Evolutionary conservation across 2,113 vertebrate species (phyloP).

Genomic region (Tenebrosternarchus preto): DNA sequence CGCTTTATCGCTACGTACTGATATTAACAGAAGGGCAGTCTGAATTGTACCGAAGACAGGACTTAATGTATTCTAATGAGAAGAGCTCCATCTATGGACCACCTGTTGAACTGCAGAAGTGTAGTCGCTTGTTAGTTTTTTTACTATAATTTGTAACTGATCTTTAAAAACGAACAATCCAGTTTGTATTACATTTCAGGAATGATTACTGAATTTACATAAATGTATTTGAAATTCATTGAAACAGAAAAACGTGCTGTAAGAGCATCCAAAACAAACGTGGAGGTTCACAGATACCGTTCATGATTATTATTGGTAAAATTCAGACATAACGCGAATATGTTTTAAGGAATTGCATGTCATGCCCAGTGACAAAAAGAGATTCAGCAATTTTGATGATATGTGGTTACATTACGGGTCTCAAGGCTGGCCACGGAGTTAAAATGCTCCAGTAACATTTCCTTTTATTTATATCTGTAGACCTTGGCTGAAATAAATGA

Average conservation of each 20-base stretch:
- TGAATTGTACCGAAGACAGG: conserved; percentile 52
- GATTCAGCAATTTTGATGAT: conserved; percentile 83
- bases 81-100: conserved; percentile 81
- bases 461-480: conserved; percentile 83
- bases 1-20: not conserved
- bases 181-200: not conserved
- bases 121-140: conserved; percentile 51
- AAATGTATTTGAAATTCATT: not conserved
- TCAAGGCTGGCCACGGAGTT: conserved; percentile 76
- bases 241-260: not conserved
- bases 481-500: conserved; percentile 83
- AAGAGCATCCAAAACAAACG: not conserved
- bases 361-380: conserved; percentile 74
- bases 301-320: conserved; percentile 71
- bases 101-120: conserved; percentile 80
- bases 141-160: not conserved
- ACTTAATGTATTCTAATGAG: conserved; percentile 76
- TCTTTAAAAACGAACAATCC: not conserved
- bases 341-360: conserved; percentile 71
- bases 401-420: conserved; percentile 80
- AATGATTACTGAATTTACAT: not conserved
- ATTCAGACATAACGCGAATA: conserved; percentile 72
- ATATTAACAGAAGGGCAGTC: conserved; percentile 56
- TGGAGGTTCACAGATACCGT: not conserved
- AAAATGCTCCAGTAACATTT: conserved; percentile 80